A percentile compares a stretch with the other conserved stretches of the same genome.
phyloP scores from a whole-genome alignment of 2,113 vertebrate genomes.

The Microcebus murinus region DNA sequence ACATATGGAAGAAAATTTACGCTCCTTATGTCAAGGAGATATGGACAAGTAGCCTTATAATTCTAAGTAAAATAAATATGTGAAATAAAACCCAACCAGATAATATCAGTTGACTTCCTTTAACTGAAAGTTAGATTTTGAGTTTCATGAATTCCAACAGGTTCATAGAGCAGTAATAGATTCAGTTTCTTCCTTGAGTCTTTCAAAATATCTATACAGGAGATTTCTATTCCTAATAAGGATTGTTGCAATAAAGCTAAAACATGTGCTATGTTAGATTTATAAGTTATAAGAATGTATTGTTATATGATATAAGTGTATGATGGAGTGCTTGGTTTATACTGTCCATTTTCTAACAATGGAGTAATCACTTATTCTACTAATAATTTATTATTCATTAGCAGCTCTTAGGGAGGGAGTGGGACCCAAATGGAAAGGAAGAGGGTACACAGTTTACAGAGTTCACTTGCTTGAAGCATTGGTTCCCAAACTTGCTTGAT shows the following conservation, averaged over 20 bases:
- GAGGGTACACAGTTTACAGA: not conserved
- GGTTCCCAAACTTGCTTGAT: not conserved
- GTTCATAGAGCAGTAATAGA: not conserved
- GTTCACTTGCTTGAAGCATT: not conserved
- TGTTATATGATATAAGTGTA: not conserved
- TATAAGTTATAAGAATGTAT: not conserved
- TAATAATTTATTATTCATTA: not conserved
- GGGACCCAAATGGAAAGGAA: not conserved
- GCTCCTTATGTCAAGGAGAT: not conserved
- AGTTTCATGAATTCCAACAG: not conserved
- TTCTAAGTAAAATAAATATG: not conserved
- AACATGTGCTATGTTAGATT: not conserved
- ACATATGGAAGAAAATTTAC: not conserved
- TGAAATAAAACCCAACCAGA: not conserved
- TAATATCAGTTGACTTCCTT: not conserved
- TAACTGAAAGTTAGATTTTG: not conserved
- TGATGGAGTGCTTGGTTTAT: not conserved
- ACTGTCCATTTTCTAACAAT: not conserved
- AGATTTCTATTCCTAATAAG: constrained; percentile 1
- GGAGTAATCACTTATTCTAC: not conserved
- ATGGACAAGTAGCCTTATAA: not conserved
- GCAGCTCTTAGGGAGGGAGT: not conserved
- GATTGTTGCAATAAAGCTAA: not conserved
- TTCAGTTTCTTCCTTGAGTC: not conserved
- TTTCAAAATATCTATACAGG: not conserved